phyloP scores from a whole-genome alignment of 2,797 vertebrate species.

The Gymnopithys bicolor region DNA sequence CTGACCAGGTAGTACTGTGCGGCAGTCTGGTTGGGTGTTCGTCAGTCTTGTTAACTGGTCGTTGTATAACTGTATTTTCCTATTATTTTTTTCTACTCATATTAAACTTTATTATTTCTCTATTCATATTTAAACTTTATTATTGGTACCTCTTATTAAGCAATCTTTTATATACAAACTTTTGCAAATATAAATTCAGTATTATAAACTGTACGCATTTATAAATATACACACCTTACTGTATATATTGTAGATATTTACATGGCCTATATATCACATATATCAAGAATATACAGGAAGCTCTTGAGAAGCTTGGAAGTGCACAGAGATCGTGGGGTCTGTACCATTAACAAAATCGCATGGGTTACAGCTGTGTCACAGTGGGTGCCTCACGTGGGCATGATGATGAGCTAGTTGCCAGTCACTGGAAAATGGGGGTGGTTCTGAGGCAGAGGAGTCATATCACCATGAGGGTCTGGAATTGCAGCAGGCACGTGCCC shows the following conservation, averaged over 20 bases:
- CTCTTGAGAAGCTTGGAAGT: background rate
- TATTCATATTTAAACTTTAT: background rate
- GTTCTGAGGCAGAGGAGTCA: background rate
- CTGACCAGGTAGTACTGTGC: background rate
- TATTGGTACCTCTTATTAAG: background rate
- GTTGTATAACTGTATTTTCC: background rate
- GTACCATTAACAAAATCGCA: background rate
- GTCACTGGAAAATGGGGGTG: background rate
- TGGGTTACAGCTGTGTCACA: background rate
- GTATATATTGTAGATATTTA: background rate
- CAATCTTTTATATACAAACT: background rate
- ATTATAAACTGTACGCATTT: background rate
- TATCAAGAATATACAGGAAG: background rate
- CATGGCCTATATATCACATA: background rate
- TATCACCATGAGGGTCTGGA: background rate
- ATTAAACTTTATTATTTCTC: background rate
- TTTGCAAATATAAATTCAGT: background rate
- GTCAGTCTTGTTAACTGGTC: fast-evolving
- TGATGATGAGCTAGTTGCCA: background rate
- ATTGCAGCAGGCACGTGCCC: no score
- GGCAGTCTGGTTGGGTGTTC: background rate
- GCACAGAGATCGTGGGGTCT: background rate
- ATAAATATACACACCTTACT: background rate
- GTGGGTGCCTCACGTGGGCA: background rate
- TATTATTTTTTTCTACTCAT: background rate